Base-by-base conservation (phyloP, 2,888 invertebrate genomes). In the Cancer borealis region DNA sequence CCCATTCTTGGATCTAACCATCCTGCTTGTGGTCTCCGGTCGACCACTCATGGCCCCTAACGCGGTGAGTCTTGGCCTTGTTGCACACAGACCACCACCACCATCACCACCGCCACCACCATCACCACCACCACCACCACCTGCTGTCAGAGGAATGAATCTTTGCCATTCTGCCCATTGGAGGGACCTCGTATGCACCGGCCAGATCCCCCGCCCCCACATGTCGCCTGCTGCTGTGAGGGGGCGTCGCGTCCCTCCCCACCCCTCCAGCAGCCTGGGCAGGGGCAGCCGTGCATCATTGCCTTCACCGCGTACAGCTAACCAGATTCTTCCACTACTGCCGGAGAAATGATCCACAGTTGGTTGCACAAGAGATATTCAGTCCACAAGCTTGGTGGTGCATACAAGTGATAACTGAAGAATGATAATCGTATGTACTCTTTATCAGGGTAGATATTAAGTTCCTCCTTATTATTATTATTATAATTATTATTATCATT, bases 361-460 rank as follows among this genome's bases (percentile, higher is more conserved):
- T 94, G 88, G 88, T 60, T 94, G 94, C 94, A 94, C 92, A 94
- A 90, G 88, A 88, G 73, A 10, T 84, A 49, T 90, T 94, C 49
- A 94, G 94, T 94, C 92, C 94, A 94, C 49, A 90, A 30, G 84
- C 84, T 92, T 92, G 89, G 94, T 92, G 92, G 94, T 94, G 94
- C 94, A 94, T 91, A 94, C 94, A 94, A 92, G 94, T 94, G 94
- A 94, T 94, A 94, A 92, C 60, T 94, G 94, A 94, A 92, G 92
- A 92, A 95, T 93, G 95, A 95, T 95, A 95, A 93, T 94, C 92
- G 88, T 93, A 93, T 95, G 94, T 94, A 94, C 95, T 94, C 95
- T 94, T 93, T 94, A 95, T 95, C 95, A 95, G 95, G 95, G 95
- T 95, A 95, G 95, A 94, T 93, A 84, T 95, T 95, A 95, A 95